Conservation (phyloP, 2,888 invertebrate species). For the Myopa testacea region DNA sequence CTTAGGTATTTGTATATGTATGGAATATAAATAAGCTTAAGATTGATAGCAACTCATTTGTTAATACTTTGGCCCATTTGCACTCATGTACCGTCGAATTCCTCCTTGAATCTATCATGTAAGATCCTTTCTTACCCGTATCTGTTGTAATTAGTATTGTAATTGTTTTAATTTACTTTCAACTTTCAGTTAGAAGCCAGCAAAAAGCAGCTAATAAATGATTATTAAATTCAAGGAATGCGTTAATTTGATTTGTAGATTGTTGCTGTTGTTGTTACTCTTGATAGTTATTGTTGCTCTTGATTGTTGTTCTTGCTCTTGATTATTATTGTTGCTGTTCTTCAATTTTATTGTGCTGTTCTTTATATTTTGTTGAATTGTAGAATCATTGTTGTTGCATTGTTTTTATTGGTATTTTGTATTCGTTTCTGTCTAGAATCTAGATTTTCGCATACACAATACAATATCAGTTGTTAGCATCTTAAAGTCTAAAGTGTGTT, state of each 20-base stretch:
- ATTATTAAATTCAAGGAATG: constrained; percentile 35
- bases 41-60: no score
- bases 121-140: no score
- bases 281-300: neutral
- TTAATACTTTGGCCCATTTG: no score
- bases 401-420: constrained; percentile 45
- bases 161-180: no score
- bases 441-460: no score
- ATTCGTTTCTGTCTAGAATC: neutral
- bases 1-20: no score
- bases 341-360: constrained; percentile 22
- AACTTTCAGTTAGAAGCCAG: neutral
- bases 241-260: constrained; percentile 51
- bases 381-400: constrained; percentile 54
- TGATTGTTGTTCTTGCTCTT: constrained; percentile 12
- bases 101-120: no score
- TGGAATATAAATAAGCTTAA: no score
- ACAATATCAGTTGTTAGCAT: no score
- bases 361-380: constrained; percentile 42
- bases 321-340: constrained; percentile 2
- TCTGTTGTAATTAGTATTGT: no score
- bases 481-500: no score
- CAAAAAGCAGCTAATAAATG: constrained; percentile 16
- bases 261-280: constrained; percentile 42
- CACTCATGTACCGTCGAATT: no score